These are phyloP conservation scores for Phaetusa simplex DNA, from an alignment of 2,113 vertebrate species.

Conservation along the genomic window DNA sequence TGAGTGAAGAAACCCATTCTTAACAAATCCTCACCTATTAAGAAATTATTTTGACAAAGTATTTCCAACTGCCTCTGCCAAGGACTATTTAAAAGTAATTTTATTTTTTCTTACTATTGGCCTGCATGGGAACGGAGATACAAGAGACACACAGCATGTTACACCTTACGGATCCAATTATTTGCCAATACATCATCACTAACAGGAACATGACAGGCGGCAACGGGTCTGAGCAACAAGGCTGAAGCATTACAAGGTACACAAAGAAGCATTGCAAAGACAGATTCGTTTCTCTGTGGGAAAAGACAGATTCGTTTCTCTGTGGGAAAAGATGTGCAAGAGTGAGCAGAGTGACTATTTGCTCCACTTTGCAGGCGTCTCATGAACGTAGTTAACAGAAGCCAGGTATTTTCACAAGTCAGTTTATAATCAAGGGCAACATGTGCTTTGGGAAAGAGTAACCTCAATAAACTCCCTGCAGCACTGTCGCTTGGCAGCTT, in stretches of 20 bases:
- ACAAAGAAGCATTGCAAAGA: not conserved
- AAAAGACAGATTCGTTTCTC: not conserved
- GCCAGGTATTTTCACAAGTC: not conserved
- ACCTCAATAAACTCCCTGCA: not conserved
- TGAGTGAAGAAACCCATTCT: not conserved
- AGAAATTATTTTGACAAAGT: not conserved
- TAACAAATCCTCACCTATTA: not conserved
- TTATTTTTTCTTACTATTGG: not conserved
- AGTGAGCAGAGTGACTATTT: not conserved
- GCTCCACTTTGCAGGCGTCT: not conserved
- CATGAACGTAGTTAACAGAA: not conserved
- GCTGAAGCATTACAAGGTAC: not conserved
- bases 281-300: not conserved
- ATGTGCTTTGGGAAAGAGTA: not conserved
- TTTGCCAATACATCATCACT: not conserved
- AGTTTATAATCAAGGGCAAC: not conserved
- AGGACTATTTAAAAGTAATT: not conserved
- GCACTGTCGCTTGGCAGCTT: not conserved
- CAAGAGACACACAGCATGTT: not conserved
- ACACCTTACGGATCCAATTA: not conserved
- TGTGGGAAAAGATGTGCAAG: not conserved
- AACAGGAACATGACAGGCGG: not conserved
- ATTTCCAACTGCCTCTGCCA: not conserved
- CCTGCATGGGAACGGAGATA: not conserved
- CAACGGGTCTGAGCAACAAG: not conserved